phyloP scores from a whole-genome alignment of 2,888 invertebrate species.

The Rhyacophila evoluta region DNA sequence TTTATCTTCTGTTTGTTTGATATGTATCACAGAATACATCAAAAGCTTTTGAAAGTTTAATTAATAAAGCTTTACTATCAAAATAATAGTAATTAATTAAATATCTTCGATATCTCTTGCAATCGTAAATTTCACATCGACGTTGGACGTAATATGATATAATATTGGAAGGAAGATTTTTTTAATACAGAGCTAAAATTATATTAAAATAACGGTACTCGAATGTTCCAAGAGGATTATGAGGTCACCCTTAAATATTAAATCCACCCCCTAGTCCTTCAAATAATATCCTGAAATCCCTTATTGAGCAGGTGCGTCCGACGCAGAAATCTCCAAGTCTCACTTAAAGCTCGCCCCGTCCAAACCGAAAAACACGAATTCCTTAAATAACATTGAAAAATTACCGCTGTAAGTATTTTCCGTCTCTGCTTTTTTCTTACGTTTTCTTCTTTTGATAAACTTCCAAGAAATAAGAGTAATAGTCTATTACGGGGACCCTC shows the following conservation, averaged over 20 bases:
- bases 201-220: too few species aligned
- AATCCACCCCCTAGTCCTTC: not conserved
- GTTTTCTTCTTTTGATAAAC: constrained; percentile 20
- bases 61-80: too few species aligned
- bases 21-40: too few species aligned
- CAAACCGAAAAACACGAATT: constrained; percentile 14
- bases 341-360: not conserved
- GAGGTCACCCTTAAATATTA: not conserved
- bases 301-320: not conserved
- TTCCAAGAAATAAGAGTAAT: constrained; percentile 22
- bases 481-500: constrained; percentile 14
- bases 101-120: too few species aligned
- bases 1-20: too few species aligned
- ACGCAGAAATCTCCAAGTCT: not conserved
- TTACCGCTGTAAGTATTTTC: constrained; percentile 4
- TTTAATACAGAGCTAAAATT: not conserved
- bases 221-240: too few species aligned
- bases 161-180: too few species aligned
- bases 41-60: too few species aligned
- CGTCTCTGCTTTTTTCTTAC: not conserved
- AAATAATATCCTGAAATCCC: not conserved
- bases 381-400: constrained; percentile 11
- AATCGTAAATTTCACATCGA: too few species aligned
- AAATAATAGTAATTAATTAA: too few species aligned
- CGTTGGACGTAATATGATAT: too few species aligned